Evolutionary conservation across 2,888 invertebrate genomes (phyloP).

Genomic region (Melipona beecheii): DNA sequence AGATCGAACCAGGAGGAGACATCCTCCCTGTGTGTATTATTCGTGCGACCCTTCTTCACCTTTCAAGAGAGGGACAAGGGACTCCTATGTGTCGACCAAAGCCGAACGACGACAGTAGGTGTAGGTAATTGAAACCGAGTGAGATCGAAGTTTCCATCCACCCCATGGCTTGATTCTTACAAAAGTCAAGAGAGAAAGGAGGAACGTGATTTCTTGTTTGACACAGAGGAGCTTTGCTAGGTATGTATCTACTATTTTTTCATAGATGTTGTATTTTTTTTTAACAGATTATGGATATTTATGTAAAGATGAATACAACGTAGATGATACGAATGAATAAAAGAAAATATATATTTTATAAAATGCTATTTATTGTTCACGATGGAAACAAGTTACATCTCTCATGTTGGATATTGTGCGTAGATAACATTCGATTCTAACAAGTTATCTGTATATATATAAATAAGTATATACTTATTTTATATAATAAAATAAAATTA

Average conservation of each 20-base stretch:
- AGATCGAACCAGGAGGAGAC: constrained; percentile 66
- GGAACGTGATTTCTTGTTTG: constrained; percentile 17
- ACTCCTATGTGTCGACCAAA: constrained; percentile 12
- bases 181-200: not conserved
- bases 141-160: constrained; percentile 39
- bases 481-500: no score
- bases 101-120: constrained; percentile 32
- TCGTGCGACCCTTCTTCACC: constrained; percentile 50
- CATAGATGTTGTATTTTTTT: not conserved
- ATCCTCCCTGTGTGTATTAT: constrained; percentile 54
- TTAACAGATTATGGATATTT: not conserved
- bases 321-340: not conserved
- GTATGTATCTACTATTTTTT: not conserved
- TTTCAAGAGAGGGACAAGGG: constrained; percentile 10
- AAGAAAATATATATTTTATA: no score
- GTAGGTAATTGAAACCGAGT: constrained; percentile 54
- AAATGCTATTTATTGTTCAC: no score
- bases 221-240: not conserved
- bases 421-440: no score
- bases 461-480: no score
- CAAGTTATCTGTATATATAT: no score
- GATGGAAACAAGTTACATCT: no score
- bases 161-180: not conserved
- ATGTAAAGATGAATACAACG: not conserved
- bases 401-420: no score